A percentile compares a stretch with the other conserved stretches of the same genome.
These are phyloP conservation scores for Eustalomyia histrio DNA, from an alignment of 2,888 invertebrate species.

Conservation along the genomic window DNA sequence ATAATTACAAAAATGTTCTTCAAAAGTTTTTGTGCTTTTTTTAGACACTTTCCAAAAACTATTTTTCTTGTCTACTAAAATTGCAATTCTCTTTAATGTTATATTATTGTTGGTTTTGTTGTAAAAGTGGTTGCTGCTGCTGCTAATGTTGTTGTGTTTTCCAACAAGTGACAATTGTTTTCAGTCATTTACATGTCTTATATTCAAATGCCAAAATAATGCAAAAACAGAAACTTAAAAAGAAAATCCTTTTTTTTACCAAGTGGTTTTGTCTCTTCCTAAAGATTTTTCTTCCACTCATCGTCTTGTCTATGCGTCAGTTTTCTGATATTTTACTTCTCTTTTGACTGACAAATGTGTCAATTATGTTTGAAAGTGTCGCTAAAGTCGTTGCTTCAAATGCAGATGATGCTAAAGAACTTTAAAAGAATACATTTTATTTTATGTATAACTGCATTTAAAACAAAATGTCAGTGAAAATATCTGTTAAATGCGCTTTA, in stretches of 20 bases:
- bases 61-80: conserved; percentile 58
- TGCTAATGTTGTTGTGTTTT: conserved; percentile 29
- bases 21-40: neutral
- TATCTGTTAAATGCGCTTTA: too few relatives aligned
- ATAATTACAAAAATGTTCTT: conserved; percentile 45
- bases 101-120: conserved; percentile 23
- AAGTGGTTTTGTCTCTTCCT: conserved; percentile 52
- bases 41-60: conserved; percentile 53
- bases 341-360: conserved; percentile 60
- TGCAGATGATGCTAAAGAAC: neutral
- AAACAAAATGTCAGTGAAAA: too few relatives aligned
- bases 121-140: conserved; percentile 21
- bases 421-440: neutral
- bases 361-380: conserved; percentile 56
- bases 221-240: neutral
- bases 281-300: conserved; percentile 8
- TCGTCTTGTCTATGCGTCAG: conserved; percentile 8
- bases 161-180: conserved; percentile 63
- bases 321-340: conserved; percentile 9
- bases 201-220: conserved; percentile 43
- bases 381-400: conserved; percentile 4
- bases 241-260: conserved; percentile 27
- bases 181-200: conserved; percentile 64
- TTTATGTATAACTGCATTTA: too few relatives aligned
- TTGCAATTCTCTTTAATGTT: conserved; percentile 58